These are phyloP conservation scores for Laodelphax striatellus DNA, from an alignment of 1,140 invertebrate genomes.

Conservation along the genomic window DNA sequence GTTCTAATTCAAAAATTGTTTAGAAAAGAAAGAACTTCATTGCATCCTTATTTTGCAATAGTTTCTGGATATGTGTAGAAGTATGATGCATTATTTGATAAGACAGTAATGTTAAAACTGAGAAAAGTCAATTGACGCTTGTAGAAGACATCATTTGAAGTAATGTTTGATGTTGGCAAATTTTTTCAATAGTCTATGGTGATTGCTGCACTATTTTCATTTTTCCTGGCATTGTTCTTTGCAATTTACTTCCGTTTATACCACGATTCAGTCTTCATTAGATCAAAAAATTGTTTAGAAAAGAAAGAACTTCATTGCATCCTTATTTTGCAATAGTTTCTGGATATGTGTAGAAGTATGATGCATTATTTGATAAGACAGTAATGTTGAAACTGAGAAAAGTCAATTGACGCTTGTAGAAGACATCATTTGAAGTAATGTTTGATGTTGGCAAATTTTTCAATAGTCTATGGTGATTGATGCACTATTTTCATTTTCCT, in stretches of 20 bases:
- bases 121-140: conserved; percentile 13
- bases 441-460: conserved; percentile 15
- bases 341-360: conserved; percentile 15
- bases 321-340: conserved; percentile 12
- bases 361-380: conserved; percentile 4
- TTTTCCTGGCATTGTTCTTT: neutral
- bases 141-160: conserved; percentile 18
- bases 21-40: conserved; percentile 11
- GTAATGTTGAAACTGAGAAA: conserved; percentile 16
- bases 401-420: conserved; percentile 16
- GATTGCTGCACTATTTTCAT: conserved; percentile 9
- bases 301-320: conserved; percentile 7
- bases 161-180: conserved; percentile 7
- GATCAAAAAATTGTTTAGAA: conserved; percentile 12
- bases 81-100: conserved; percentile 1
- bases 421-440: conserved; percentile 13
- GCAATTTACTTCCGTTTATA: neutral
- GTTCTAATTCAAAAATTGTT: conserved; percentile 9
- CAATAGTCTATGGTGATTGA: conserved; percentile 15
- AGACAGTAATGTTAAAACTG: conserved; percentile 15
- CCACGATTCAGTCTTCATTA: no score
- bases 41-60: conserved; percentile 7
- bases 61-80: conserved; percentile 18
- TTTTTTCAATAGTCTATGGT: conserved; percentile 17
- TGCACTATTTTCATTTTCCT: conserved; percentile 1